Percentiles rank a stretch among this genome's conserved stretches.
Evolutionary conservation across 2,113 vertebrate genomes (phyloP).

Genomic region (Cynocephalus volans): DNA sequence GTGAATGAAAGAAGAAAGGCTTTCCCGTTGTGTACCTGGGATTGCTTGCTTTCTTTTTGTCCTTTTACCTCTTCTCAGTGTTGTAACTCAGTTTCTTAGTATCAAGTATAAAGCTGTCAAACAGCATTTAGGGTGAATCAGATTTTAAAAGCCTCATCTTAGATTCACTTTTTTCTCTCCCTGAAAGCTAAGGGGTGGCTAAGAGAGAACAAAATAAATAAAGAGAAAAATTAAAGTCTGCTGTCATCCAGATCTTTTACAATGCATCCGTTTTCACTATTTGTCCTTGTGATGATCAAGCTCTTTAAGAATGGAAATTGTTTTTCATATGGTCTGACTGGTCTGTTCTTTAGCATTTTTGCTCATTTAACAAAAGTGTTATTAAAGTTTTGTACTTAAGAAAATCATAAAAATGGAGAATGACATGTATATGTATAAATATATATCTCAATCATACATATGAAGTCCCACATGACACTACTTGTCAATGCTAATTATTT

Average conservation of each 20-base stretch:
- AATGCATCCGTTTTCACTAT: not conserved
- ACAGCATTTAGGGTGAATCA: not conserved
- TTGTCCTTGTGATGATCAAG: constrained; percentile 35
- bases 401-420: constrained; percentile 19
- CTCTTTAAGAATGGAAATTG: not conserved
- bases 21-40: not conserved
- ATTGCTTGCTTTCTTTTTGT: not conserved
- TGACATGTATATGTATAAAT: not conserved
- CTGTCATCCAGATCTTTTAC: not conserved
- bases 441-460: not conserved
- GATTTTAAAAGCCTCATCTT: not conserved
- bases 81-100: not conserved
- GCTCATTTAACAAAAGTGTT: not conserved
- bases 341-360: not conserved
- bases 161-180: not conserved
- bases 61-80: not conserved
- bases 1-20: not conserved
- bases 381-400: not conserved
- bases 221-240: constrained; percentile 9
- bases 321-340: constrained; percentile 25
- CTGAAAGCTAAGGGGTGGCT: not conserved
- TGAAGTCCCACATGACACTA: not conserved
- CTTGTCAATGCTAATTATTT: constrained; percentile 24
- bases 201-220: not conserved
- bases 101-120: not conserved